Percentiles rank a stretch among this genome's conserved stretches.
Conservation (phyloP, 2,113 vertebrate genomes). For the Callipepla squamata region DNA sequence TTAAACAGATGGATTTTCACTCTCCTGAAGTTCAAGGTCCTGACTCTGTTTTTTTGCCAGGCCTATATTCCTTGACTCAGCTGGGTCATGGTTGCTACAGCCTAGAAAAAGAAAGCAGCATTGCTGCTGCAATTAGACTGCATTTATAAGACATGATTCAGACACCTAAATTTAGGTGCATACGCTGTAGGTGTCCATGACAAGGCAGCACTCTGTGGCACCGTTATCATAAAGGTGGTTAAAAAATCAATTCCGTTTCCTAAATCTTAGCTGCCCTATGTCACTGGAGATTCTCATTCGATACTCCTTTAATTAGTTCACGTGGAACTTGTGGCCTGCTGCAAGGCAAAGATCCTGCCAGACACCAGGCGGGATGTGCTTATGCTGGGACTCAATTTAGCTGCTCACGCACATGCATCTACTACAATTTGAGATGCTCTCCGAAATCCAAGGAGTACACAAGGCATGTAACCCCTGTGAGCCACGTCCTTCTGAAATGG, state of each 20-base stretch:
- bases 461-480: neutral
- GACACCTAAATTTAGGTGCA: neutral
- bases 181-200: neutral
- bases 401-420: fast-evolving
- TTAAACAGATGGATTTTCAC: too few relatives aligned
- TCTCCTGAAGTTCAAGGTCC: too few relatives aligned
- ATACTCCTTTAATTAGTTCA: neutral
- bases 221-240: neutral
- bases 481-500: neutral
- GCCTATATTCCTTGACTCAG: too few relatives aligned
- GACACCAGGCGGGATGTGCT: neutral
- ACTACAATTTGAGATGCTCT: neutral
- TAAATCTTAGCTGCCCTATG: neutral
- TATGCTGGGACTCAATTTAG: neutral
- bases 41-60: too few relatives aligned
- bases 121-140: neutral
- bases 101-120: neutral
- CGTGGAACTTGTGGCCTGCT: neutral
- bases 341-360: neutral
- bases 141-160: neutral
- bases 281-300: neutral
- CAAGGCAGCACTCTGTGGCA: neutral
- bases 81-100: too few relatives aligned
- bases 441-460: neutral
- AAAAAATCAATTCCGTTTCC: neutral